A percentile compares a stretch with the other conserved stretches of the same genome.
phyloP scores from a whole-genome alignment of 2,113 vertebrate species.

The Natator depressus region DNA sequence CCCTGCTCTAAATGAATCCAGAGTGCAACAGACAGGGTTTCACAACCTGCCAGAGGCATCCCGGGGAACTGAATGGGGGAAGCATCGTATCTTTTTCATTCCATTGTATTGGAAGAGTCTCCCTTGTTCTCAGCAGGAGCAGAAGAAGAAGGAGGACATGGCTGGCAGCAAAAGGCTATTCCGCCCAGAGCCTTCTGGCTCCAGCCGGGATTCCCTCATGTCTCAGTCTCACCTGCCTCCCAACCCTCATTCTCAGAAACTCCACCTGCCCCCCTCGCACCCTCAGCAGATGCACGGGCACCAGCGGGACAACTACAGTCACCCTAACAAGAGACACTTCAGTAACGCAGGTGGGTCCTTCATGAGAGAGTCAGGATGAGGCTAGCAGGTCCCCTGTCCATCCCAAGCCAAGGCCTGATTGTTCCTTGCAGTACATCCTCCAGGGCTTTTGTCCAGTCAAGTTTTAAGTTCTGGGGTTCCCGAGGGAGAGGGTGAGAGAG shows the following conservation, averaged over 20 bases:
- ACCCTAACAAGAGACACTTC: slow-evolving; percentile 91
- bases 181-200: slow-evolving; percentile 89
- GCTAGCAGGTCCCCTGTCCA: not conserved
- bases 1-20: not conserved
- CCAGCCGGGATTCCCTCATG: slow-evolving; percentile 89
- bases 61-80: not conserved
- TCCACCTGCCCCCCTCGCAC: slow-evolving; percentile 81
- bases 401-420: not conserved
- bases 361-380: rapidly evolving
- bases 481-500: not conserved
- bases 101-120: not conserved
- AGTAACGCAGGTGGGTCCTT: slow-evolving; percentile 84
- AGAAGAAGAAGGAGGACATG: slow-evolving; percentile 92
- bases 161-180: slow-evolving; percentile 86
- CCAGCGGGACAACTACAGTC: slow-evolving; percentile 88
- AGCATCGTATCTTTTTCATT: not conserved
- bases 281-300: slow-evolving; percentile 86
- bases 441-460: not conserved
- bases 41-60: not conserved
- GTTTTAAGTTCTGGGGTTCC: not conserved
- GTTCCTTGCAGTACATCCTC: not conserved
- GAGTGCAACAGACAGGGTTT: not conserved
- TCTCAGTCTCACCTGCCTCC: slow-evolving; percentile 82
- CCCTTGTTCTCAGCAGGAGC: slow-evolving; percentile 81
- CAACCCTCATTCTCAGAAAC: slow-evolving; percentile 81